Base-by-base conservation (phyloP, 2,888 invertebrate genomes). In the Celastrina argiolus region DNA sequence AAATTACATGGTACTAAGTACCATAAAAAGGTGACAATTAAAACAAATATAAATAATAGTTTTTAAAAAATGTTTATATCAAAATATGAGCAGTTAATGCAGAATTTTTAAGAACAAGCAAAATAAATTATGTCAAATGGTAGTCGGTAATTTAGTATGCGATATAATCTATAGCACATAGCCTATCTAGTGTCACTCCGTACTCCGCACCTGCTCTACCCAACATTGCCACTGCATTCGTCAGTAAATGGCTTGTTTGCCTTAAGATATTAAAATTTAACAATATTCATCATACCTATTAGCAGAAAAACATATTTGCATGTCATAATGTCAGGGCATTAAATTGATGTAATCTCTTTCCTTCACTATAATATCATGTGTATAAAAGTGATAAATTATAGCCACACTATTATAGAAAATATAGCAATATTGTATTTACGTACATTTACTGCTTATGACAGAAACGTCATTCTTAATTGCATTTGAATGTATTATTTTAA, bases 161-260 rank as follows among this genome's bases (percentile, higher is more conserved):
- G 61, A 61, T 61, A 61, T 61, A 61, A 61, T 61, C 61, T 61
- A 61, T 39, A 61, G 61, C 39, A 45, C 45, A n/a, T 45, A 22
- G 59, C 31, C 39, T 61, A 61, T 12, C 39, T 61, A 22, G 39
- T 61, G 61, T 39, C 61, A 61, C 61, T 36, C 39, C 22, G 39
- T 39, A 61, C 61, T 36, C 39, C 22, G 39, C 61, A 61, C 61
- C 61, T 61, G 61, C 61, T 51, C 16, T 36, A 10, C 14, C 59
- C 36, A 22, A 12, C 61, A 61, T 39, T 22, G 34, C 61, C 61
- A 39, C 14, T 61, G 61, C 61, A 61, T 61, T 61, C 39, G 22
- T 61, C 61, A 36, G 36, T 61, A 61, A 58, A 61, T 39, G 10
- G 36, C 39, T 22, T 12, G 61, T 61, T 61, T 39, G 22, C 61